A percentile compares a stretch with the other conserved stretches of the same genome.
These are phyloP conservation scores for Tribolium castaneum DNA, from an alignment of 1,140 invertebrate species.

Conservation along the genomic window DNA sequence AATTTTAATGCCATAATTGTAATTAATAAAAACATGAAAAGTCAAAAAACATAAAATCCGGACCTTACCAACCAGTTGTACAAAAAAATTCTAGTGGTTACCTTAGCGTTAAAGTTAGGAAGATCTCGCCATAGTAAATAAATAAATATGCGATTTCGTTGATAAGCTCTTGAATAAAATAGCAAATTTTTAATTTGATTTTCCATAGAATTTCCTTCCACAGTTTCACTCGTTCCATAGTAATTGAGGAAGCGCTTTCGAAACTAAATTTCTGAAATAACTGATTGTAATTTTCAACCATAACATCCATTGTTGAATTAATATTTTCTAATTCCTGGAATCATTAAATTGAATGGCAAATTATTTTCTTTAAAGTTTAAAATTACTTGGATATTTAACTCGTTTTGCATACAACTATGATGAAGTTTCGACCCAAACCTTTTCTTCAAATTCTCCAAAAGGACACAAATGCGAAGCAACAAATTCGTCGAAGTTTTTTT, in stretches of 20 bases:
- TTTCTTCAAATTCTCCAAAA: constrained; percentile 48
- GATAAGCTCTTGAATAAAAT: constrained; percentile 58
- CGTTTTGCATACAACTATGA: constrained; percentile 46
- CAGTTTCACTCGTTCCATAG: constrained; percentile 51
- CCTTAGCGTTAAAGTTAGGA: constrained; percentile 58
- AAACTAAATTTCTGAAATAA: constrained; percentile 44
- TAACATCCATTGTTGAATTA: constrained; percentile 37
- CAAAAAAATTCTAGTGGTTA: too few species aligned
- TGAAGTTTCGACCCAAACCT: constrained; percentile 44
- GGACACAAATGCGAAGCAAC: constrained; percentile 43
- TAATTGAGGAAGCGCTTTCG: constrained; percentile 5
- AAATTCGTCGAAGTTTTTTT: constrained; percentile 48
- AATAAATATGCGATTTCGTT: constrained; percentile 56
- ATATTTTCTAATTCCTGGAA: constrained; percentile 54
- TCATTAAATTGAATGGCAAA: not conserved
- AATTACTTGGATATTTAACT: constrained; percentile 39
- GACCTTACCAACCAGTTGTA: too few species aligned
- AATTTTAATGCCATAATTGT: too few species aligned
- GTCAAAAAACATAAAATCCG: too few species aligned
- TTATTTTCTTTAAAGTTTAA: not conserved
- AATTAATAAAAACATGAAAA: too few species aligned
- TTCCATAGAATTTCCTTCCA: constrained; percentile 56
- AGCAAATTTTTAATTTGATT: constrained; percentile 59
- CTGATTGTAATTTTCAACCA: constrained; percentile 42
- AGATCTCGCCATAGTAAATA: constrained; percentile 56